These are phyloP conservation scores for Fregata magnificens DNA, from an alignment of 2,113 vertebrate genomes.

Conservation along the genomic window DNA sequence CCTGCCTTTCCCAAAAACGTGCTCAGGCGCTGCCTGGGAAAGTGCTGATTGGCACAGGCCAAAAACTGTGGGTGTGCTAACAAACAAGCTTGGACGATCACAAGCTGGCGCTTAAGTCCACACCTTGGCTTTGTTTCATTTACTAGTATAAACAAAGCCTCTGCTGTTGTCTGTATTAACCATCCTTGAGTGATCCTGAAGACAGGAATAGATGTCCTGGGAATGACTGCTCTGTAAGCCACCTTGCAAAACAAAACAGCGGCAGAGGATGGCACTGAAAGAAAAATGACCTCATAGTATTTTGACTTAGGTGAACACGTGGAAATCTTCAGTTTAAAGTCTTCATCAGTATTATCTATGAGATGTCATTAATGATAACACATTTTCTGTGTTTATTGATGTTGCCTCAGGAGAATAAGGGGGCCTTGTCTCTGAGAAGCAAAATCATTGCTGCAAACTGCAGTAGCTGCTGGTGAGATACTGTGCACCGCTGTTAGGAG, in stretches of 20 bases:
- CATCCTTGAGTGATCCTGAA: neutral
- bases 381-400: neutral
- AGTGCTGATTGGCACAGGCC: neutral
- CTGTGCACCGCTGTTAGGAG: accelerated
- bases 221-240: neutral
- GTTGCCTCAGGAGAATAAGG: neutral
- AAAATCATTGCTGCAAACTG: neutral
- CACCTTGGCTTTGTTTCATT: slow-evolving; percentile 21
- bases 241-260: neutral
- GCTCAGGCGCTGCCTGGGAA: neutral
- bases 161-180: neutral
- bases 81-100: slow-evolving; percentile 23
- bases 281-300: accelerated
- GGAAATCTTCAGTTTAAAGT: neutral
- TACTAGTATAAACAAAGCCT: neutral
- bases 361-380: neutral
- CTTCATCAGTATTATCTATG: neutral
- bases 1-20: neutral
- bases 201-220: neutral
- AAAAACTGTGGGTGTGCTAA: neutral
- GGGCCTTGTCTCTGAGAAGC: neutral
- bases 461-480: neutral
- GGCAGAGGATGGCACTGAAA: neutral
- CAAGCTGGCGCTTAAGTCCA: neutral
- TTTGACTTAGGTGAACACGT: neutral